Conservation (phyloP, 2,888 invertebrate genomes). For the Thymelicus lineola region DNA sequence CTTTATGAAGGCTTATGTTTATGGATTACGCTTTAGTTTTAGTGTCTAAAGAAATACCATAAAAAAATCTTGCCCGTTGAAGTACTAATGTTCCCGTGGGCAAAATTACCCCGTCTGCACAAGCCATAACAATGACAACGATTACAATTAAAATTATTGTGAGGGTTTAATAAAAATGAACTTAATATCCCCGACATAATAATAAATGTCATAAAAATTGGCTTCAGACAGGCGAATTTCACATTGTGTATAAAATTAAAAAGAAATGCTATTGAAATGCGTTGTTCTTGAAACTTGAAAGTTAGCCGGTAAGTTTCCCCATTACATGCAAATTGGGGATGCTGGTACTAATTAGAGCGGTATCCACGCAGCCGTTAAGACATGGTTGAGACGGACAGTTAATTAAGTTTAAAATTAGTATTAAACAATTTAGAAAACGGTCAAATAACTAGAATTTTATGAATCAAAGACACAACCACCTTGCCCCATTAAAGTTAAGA, state of each 20-base stretch:
- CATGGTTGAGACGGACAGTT: conserved; percentile 51
- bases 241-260: conserved; percentile 57
- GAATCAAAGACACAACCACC: too few species aligned
- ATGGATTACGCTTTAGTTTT: too few species aligned
- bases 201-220: neutral
- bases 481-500: too few species aligned
- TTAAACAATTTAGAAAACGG: neutral
- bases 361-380: conserved; percentile 45
- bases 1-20: too few species aligned
- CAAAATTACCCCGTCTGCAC: too few species aligned
- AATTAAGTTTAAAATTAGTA: conserved; percentile 53
- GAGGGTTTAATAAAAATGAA: neutral
- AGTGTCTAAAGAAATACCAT: too few species aligned
- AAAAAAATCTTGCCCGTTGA: too few species aligned
- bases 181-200: too few species aligned
- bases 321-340: conserved; percentile 81
- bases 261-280: conserved; percentile 66
- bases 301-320: conserved; percentile 65
- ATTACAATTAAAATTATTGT: too few species aligned
- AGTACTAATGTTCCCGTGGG: too few species aligned
- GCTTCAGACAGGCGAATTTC: conserved; percentile 18
- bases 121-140: too few species aligned
- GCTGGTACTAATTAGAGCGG: conserved; percentile 67
- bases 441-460: too few species aligned
- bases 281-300: conserved; percentile 51